Percentiles rank a stretch among this genome's conserved stretches.
These are phyloP conservation scores for Ibycter americanus DNA, from an alignment of 2,797 vertebrate genomes.

Conservation along the genomic window DNA sequence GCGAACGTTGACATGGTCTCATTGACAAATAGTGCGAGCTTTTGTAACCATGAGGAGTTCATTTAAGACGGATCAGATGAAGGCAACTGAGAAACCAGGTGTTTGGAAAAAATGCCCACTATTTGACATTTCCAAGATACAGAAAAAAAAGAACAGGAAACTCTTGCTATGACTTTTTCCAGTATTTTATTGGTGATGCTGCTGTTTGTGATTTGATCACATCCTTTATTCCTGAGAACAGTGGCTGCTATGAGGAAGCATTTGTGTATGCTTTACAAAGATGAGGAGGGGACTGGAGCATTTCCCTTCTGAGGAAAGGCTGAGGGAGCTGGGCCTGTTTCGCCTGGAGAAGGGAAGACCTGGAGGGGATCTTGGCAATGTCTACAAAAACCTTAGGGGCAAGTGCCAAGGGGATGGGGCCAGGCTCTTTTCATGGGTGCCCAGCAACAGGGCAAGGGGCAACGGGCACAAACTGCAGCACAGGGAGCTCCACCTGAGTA, in stretches of 20 bases:
- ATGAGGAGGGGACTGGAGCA: too few species aligned
- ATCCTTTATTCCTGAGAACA: background rate
- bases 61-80: background rate
- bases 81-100: background rate
- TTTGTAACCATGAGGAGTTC: background rate
- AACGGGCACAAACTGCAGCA: too few species aligned
- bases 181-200: background rate
- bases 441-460: too few species aligned
- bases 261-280: background rate
- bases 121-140: background rate
- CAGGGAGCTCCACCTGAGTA: too few species aligned
- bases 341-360: too few species aligned
- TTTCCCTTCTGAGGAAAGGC: too few species aligned
- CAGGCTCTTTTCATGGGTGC: too few species aligned
- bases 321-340: too few species aligned
- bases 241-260: background rate
- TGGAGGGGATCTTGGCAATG: too few species aligned
- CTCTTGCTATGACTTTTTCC: background rate
- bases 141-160: background rate
- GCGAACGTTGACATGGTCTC: fast-evolving
- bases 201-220: background rate
- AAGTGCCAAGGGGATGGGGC: too few species aligned
- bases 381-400: too few species aligned
- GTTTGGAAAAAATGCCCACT: background rate
- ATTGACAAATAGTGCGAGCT: background rate